Evolutionary conservation across 2,113 vertebrate species (phyloP), one percentile per base, ranked within the genome.

Genomic region (Arothron firmamentum): DNA sequence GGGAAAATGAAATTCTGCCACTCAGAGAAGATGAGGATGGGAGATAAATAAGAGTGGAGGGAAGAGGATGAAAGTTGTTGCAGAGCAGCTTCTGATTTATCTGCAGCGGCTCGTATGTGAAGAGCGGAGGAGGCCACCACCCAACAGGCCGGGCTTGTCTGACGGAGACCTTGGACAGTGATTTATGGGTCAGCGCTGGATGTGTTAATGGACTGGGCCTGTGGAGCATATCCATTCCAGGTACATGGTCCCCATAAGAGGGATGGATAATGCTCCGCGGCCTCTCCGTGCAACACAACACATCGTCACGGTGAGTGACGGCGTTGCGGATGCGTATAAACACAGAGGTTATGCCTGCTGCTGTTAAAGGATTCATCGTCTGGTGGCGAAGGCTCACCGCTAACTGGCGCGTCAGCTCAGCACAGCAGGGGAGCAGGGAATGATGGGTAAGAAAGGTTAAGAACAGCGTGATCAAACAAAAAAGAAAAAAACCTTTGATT

Each of bases 131-230:
- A 60, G 69, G 75, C 62, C 57, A 46, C 18, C 52, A 48, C 80
- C 59, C 67, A 74, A 64, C 74, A 75, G 65, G 72, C 77, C 56
- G 62, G 17, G 46, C 52, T 49, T 71, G 79, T 79, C 61, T 73
- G 45, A 54, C 50, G 28, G 65, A 76, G 75, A 72, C 80, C 81
- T 81, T 80, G 75, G 81, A 77, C 78, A 81, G 73, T 88, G 79
- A 85, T 87, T 83, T 83, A 88, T 84, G 75, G 80, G 55, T 73
- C 73, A 74, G 61, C 46, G 60, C 41, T 69, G 54, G 77, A 75
- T 65, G 83, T 82, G 79, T 84, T 84, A 88, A 88, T 84, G 78
- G 83, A 83, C 77, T 80, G 79, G 55, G 73, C 69, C 80, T 74
- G 65, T 77, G 72, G 81, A 80, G 74, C 78, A 72, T 65, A 85